These are phyloP conservation scores for Solea senegalensis DNA, from an alignment of 2,113 vertebrate genomes.

Conservation along the genomic window DNA sequence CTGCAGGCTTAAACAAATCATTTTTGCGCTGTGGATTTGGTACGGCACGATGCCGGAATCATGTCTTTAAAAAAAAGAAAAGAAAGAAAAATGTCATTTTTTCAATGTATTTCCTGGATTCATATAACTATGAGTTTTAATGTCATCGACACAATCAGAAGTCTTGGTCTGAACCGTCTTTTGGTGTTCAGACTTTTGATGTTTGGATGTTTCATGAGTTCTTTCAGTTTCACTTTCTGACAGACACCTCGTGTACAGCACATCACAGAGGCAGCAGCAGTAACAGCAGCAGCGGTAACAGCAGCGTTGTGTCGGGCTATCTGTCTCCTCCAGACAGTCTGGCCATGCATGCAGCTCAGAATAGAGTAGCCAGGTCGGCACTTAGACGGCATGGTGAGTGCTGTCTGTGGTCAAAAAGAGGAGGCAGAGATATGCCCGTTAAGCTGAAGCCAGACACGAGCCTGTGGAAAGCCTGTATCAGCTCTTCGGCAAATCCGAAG, in stretches of 20 bases:
- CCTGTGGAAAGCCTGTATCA: conserved; percentile 59
- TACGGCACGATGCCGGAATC: too few relatives aligned
- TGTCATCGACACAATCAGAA: too few relatives aligned
- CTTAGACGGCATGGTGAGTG: conserved; percentile 49
- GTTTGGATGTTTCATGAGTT: conserved; percentile 8
- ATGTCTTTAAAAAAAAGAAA: too few relatives aligned
- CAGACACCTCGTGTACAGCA: conserved; percentile 19
- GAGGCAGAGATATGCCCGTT: conserved; percentile 61
- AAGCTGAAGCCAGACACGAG: conserved; percentile 53
- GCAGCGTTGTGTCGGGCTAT: conserved; percentile 64
- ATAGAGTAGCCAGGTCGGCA: conserved; percentile 62
- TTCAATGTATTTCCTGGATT: too few relatives aligned
- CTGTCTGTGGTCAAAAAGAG: conserved; percentile 65
- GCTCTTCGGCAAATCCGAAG: conserved; percentile 39
- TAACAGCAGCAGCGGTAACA: conserved; percentile 19
- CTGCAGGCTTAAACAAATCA: too few relatives aligned
- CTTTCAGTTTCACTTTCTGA: conserved; percentile 25
- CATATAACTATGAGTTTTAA: too few relatives aligned
- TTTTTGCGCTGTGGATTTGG: too few relatives aligned
- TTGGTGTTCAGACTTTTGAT: conserved; percentile 3
- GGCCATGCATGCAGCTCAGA: conserved; percentile 65
- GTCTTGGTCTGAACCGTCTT: neutral
- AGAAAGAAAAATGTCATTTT: too few relatives aligned
- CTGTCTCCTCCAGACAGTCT: conserved; percentile 67
- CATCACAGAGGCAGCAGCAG: conserved; percentile 1